Conservation (phyloP, 1,140 invertebrate genomes). For the Drosophila tropicalis region DNA sequence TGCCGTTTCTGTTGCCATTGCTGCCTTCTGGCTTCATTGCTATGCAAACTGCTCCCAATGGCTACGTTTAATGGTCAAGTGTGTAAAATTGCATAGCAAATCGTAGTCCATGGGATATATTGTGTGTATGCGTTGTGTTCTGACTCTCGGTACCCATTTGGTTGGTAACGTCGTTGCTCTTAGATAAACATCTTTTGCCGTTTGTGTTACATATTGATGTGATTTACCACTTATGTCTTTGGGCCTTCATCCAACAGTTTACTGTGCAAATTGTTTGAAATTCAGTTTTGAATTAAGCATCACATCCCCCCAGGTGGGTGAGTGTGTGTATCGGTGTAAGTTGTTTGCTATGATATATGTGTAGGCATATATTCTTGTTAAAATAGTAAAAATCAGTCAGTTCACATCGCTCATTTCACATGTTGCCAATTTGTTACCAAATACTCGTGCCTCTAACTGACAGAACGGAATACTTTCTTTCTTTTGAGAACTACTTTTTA, state of each 20-base stretch:
- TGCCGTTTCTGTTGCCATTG: not conserved
- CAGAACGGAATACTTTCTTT: constrained; percentile 16
- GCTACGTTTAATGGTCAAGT: constrained; percentile 82
- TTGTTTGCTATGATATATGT: constrained; percentile 38
- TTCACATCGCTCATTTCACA: constrained; percentile 29
- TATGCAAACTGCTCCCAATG: constrained; percentile 81
- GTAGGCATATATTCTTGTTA: constrained; percentile 34
- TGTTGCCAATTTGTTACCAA: constrained; percentile 14
- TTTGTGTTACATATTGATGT: constrained; percentile 78
- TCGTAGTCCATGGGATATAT: constrained; percentile 40
- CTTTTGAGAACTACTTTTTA: constrained; percentile 28
- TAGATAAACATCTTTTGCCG: constrained; percentile 40
- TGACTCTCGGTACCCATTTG: constrained; percentile 16
- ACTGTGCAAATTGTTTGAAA: constrained; percentile 77
- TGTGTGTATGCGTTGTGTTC: too few species aligned
- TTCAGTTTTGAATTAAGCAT: constrained; percentile 70
- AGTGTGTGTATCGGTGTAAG: constrained; percentile 20
- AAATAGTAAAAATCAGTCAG: constrained; percentile 31
- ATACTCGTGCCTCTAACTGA: too few species aligned
- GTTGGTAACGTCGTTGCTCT: constrained; percentile 66
- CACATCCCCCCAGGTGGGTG: not conserved
- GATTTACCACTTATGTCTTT: constrained; percentile 80
- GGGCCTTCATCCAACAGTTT: constrained; percentile 59
- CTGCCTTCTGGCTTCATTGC: constrained; percentile 65
- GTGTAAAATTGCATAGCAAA: constrained; percentile 82